phyloP scores from a whole-genome alignment of 64 coral and sea anemone genomes.

The Montipora efflorescens region DNA sequence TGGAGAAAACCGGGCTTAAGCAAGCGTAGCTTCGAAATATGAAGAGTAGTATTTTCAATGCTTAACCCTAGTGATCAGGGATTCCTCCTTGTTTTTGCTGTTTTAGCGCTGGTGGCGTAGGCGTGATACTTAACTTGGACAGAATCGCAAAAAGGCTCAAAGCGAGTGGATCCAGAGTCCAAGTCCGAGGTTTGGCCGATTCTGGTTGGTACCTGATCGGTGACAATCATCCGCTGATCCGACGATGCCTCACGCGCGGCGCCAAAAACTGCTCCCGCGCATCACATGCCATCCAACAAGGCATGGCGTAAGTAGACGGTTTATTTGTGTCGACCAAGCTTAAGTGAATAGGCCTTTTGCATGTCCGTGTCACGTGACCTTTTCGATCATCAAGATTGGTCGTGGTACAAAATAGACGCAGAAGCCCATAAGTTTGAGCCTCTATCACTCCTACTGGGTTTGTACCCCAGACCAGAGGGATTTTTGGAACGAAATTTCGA shows the following conservation, averaged over 20 bases:
- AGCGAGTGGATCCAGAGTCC: constrained; percentile 46
- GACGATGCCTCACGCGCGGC: constrained; percentile 28
- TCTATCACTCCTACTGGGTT: no score
- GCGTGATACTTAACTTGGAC: constrained; percentile 91
- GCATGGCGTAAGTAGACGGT: constrained; percentile 49
- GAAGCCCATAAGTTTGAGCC: no score
- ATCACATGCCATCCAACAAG: constrained; percentile 31
- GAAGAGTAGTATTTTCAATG: no score
- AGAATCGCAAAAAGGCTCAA: constrained; percentile 61
- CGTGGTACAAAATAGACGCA: no score
- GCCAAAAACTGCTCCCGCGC: constrained; percentile 36
- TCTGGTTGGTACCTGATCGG: constrained; percentile 78
- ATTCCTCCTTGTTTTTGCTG: background rate
- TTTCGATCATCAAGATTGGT: no score
- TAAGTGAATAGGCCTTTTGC: no score
- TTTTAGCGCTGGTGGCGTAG: constrained; percentile 84
- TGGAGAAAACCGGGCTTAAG: no score
- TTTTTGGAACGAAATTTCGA: no score
- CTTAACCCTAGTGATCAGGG: no score
- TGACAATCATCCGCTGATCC: background rate
- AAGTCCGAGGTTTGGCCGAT: constrained; percentile 84
- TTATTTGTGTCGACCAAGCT: background rate
- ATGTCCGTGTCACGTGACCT: no score
- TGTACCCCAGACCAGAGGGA: no score
- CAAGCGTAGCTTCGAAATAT: no score